Percentiles rank a stretch among this genome's conserved stretches.
These are phyloP conservation scores for Acomys russatus DNA, from an alignment of 2,797 vertebrate genomes.

Conservation along the genomic window DNA sequence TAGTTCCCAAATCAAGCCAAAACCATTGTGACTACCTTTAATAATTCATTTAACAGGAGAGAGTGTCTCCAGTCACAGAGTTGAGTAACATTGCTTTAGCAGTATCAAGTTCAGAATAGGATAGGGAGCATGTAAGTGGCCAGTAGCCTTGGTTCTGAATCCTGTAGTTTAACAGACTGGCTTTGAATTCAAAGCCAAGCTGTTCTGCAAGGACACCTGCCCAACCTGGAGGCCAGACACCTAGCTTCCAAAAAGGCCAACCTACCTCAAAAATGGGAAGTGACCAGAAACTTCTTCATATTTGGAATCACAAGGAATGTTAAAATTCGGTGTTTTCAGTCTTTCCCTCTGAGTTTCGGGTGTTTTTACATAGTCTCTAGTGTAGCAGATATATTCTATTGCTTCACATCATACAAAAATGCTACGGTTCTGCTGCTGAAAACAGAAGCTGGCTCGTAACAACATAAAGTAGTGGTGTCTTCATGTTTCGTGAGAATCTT, in stretches of 20 bases:
- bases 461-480: constrained; percentile 75
- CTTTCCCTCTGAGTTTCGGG: constrained; percentile 87
- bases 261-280: constrained; percentile 59
- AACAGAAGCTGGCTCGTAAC: constrained; percentile 65
- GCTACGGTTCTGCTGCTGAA: constrained; percentile 75
- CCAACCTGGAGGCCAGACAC: constrained; percentile 80
- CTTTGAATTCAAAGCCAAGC: constrained; percentile 34
- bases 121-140: constrained; percentile 55
- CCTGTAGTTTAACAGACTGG: constrained; percentile 60
- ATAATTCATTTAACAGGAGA: constrained; percentile 57
- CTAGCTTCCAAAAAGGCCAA: background rate
- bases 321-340: constrained; percentile 81
- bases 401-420: constrained; percentile 80
- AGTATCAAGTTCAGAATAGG: constrained; percentile 78
- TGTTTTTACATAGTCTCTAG: constrained; percentile 78
- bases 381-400: constrained; percentile 81
- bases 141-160: constrained; percentile 75
- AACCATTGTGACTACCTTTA: constrained; percentile 56
- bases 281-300: constrained; percentile 73
- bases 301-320: constrained; percentile 78
- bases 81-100: constrained; percentile 77
- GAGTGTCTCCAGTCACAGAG: constrained; percentile 66
- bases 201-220: constrained; percentile 57
- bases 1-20: constrained; percentile 38
- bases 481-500: constrained; percentile 77